Evolutionary conservation across 2,797 vertebrate genomes (phyloP).

Genomic region (Basileuterus tristriatus): DNA sequence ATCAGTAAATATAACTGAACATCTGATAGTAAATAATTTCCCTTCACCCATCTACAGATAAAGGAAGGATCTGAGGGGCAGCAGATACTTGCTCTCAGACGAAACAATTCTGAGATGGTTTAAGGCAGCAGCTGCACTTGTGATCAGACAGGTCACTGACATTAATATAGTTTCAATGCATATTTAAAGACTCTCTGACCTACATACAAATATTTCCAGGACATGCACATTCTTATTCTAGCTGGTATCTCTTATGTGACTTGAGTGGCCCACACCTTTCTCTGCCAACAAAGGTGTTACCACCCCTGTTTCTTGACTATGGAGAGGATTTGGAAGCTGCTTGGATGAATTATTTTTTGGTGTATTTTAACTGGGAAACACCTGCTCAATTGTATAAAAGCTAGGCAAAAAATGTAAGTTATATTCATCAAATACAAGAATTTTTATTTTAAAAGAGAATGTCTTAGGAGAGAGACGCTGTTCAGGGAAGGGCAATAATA

Average conservation of each 20-base stretch:
- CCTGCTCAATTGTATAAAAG: neutral
- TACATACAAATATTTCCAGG: neutral
- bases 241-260: neutral
- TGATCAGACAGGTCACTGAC: slow-evolving; percentile 33
- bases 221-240: neutral
- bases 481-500: neutral
- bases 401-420: neutral
- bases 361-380: neutral
- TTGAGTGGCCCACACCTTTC: neutral
- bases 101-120: neutral
- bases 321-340: neutral
- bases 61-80: neutral
- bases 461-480: neutral
- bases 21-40: neutral
- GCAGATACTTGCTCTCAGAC: neutral
- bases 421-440: neutral
- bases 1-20: neutral
- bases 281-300: neutral
- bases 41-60: neutral
- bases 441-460: neutral
- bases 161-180: slow-evolving; percentile 41
- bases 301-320: neutral
- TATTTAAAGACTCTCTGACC: slow-evolving; percentile 31
- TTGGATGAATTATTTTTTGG: neutral
- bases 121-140: slow-evolving; percentile 6